Conservation (phyloP, 2,888 invertebrate species). For the Mythimna albipuncta region DNA sequence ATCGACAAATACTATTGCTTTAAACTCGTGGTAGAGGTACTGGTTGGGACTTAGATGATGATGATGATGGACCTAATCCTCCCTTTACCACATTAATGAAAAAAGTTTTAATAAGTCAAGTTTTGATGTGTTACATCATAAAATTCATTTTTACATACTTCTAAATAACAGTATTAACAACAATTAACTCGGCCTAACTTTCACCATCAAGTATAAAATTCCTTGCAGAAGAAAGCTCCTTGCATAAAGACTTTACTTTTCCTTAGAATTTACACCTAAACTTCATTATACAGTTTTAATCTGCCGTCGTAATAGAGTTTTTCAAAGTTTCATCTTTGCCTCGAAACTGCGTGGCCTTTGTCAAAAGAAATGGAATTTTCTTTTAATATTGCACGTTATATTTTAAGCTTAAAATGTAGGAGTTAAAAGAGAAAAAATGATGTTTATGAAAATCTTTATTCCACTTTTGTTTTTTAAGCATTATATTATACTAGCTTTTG, state of each 20-base stretch:
- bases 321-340: slow-evolving; percentile 67
- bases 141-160: slow-evolving; percentile 4
- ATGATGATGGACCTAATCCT: no score
- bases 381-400: slow-evolving; percentile 45
- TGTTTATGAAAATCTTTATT: no score
- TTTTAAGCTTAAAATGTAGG: slow-evolving; percentile 30
- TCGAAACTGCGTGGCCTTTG: slow-evolving; percentile 55
- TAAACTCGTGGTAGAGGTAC: no score
- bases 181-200: slow-evolving; percentile 17
- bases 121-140: neutral
- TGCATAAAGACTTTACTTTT: slow-evolving; percentile 61
- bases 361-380: slow-evolving; percentile 61
- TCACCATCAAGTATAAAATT: slow-evolving; percentile 54
- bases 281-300: slow-evolving; percentile 72
- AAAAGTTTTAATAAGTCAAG: neutral
- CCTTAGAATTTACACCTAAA: slow-evolving; percentile 71
- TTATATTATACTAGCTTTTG: no score
- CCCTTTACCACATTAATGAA: neutral
- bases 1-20: no score
- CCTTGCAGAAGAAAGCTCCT: slow-evolving; percentile 45
- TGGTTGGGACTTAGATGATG: neutral
- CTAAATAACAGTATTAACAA: slow-evolving; percentile 9
- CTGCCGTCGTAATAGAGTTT: slow-evolving; percentile 71
- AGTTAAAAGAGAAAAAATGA: neutral
- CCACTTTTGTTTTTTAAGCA: no score